phyloP scores from a whole-genome alignment of 2,113 vertebrate genomes.

The Heterochromis multidens region DNA sequence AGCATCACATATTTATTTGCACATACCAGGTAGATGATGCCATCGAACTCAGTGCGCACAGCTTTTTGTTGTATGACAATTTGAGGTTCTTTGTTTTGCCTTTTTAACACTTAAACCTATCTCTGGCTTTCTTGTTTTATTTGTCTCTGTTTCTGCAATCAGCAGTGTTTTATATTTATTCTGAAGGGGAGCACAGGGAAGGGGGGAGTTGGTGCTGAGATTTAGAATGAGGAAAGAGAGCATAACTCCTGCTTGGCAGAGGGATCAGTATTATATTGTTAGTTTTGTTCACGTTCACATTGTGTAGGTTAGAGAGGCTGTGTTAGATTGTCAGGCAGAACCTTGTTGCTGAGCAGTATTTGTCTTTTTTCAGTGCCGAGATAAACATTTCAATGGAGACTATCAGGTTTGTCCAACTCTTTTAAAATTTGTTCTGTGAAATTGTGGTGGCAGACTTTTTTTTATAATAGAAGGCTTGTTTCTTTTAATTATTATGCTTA shows the following conservation, averaged over 20 bases:
- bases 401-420: slow-evolving; percentile 37
- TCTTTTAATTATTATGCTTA: neutral
- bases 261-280: slow-evolving; percentile 50
- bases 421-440: neutral
- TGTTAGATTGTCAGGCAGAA: slow-evolving; percentile 4
- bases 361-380: neutral
- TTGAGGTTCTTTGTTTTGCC: neutral
- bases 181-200: slow-evolving; percentile 4
- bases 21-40: neutral
- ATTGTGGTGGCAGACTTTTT: neutral
- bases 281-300: slow-evolving; percentile 51
- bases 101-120: neutral
- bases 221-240: slow-evolving; percentile 17
- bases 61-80: neutral
- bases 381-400: slow-evolving; percentile 36
- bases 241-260: slow-evolving; percentile 44
- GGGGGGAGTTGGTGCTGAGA: slow-evolving; percentile 16
- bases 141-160: neutral
- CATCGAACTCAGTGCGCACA: neutral
- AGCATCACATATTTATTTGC: neutral
- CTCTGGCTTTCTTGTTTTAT: neutral
- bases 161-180: slow-evolving; percentile 36
- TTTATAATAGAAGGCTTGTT: neutral
- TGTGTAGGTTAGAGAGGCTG: slow-evolving; percentile 18
- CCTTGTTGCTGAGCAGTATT: slow-evolving; percentile 1